phyloP scores from a whole-genome alignment of 2,113 vertebrate genomes.

The Stigmatopora nigra region DNA sequence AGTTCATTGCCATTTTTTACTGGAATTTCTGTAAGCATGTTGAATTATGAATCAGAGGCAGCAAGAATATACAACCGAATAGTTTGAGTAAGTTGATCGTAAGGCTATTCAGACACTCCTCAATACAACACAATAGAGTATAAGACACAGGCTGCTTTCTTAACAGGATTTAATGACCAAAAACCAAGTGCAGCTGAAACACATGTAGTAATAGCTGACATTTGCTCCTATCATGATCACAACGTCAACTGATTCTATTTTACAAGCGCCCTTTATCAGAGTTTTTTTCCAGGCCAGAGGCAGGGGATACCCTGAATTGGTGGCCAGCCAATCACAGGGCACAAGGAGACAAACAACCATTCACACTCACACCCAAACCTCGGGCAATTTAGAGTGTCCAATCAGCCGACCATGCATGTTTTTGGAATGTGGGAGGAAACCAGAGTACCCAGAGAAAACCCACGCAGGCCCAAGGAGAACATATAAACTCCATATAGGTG shows the following conservation, averaged over 20 bases:
- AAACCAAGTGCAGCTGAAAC: slow-evolving; percentile 4
- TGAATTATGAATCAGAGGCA: background rate
- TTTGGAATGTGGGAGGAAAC: too few relatives aligned
- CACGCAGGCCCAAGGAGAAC: too few relatives aligned
- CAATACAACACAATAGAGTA: background rate
- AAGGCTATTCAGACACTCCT: background rate
- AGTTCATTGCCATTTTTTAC: background rate
- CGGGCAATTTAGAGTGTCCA: too few relatives aligned
- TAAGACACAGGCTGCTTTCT: background rate
- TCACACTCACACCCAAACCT: too few relatives aligned
- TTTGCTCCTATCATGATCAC: slow-evolving; percentile 16
- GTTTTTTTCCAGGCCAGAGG: background rate
- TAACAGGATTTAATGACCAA: background rate
- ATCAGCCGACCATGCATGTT: too few relatives aligned
- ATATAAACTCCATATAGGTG: too few relatives aligned
- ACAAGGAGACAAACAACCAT: too few relatives aligned
- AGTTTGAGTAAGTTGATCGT: background rate
- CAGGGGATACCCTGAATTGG: too few relatives aligned
- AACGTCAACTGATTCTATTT: slow-evolving; percentile 10
- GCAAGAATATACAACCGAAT: too few relatives aligned
- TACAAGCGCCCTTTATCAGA: slow-evolving; percentile 2
- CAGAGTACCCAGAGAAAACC: too few relatives aligned
- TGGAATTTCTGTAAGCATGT: background rate
- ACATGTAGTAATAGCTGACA: slow-evolving; percentile 8
- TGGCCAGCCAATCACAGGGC: too few relatives aligned